phyloP scores from a whole-genome alignment of 1,140 invertebrate genomes.

The Leptinotarsa undecemlineata region DNA sequence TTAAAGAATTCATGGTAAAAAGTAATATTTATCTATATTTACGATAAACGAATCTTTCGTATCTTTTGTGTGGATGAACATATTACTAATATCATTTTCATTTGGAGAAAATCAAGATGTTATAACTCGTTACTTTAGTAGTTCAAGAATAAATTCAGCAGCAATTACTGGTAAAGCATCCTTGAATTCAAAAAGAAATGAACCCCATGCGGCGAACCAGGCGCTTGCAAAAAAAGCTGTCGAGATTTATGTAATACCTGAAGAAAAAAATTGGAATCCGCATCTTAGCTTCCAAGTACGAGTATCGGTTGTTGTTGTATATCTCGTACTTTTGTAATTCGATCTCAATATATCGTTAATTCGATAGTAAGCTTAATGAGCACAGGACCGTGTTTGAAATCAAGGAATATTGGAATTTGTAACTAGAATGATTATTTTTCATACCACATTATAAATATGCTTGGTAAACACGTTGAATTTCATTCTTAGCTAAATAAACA shows the following conservation, averaged over 20 bases:
- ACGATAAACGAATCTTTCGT: no score
- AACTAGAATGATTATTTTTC: no score
- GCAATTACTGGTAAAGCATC: background rate
- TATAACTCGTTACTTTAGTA: no score
- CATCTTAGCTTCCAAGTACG: constrained; percentile 20
- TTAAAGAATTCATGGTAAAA: background rate
- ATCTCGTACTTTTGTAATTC: constrained; percentile 24
- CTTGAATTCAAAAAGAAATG: constrained; percentile 15
- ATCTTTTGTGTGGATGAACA: no score
- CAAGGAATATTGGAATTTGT: background rate
- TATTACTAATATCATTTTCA: no score
- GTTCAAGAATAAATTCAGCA: background rate
- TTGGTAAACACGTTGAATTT: no score
- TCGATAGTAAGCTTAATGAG: constrained; percentile 22
- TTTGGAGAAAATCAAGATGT: no score
- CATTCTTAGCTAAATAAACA: no score
- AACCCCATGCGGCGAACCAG: background rate
- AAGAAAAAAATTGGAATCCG: constrained; percentile 15
- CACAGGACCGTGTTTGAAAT: constrained; percentile 1
- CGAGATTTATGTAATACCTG: constrained; percentile 25
- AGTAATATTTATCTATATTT: no score
- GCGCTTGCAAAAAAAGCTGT: constrained; percentile 3
- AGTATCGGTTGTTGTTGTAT: constrained; percentile 4
- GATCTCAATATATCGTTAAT: constrained; percentile 27
- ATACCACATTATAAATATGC: no score